These are phyloP conservation scores for Sula dactylatra DNA, from an alignment of 2,113 vertebrate genomes.

Conservation along the genomic window DNA sequence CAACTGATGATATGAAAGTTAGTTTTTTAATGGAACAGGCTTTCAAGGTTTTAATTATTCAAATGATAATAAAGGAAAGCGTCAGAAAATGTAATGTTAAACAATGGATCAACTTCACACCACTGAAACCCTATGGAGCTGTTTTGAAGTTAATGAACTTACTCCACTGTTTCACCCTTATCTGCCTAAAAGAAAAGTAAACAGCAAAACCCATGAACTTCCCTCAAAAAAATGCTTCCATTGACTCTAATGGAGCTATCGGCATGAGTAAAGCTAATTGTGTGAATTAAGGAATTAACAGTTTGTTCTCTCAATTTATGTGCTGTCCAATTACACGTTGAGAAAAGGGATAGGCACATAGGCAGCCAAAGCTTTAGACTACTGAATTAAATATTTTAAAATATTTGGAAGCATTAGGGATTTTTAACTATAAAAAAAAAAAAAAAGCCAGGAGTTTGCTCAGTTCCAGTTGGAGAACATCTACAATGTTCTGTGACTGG, in stretches of 20 bases:
- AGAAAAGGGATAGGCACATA: not conserved
- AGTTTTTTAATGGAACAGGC: not conserved
- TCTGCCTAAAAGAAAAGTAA: not conserved
- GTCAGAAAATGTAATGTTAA: slow-evolving; percentile 17
- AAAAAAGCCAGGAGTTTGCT: not conserved
- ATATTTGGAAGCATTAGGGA: not conserved
- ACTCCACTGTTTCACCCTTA: not conserved
- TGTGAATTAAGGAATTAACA: not conserved
- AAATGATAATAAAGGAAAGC: not conserved
- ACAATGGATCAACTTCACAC: not conserved
- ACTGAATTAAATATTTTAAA: not conserved
- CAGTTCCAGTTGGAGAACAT: not conserved
- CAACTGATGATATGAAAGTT: not conserved
- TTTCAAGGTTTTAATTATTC: slow-evolving; percentile 35
- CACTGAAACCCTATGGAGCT: not conserved
- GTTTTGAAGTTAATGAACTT: not conserved
- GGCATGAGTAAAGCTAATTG: not conserved
- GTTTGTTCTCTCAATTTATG: not conserved
- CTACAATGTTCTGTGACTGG: not conserved
- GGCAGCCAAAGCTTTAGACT: not conserved
- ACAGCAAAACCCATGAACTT: not conserved
- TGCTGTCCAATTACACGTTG: not conserved
- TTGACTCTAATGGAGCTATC: not conserved
- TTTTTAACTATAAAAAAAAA: not conserved
- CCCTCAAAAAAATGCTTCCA: not conserved